Evolutionary conservation across 30 jellyfish, hydroid and myxozoan genomes (phyloP), one percentile per base, ranked within the genome.

Genomic region (Aurelia aurita): DNA sequence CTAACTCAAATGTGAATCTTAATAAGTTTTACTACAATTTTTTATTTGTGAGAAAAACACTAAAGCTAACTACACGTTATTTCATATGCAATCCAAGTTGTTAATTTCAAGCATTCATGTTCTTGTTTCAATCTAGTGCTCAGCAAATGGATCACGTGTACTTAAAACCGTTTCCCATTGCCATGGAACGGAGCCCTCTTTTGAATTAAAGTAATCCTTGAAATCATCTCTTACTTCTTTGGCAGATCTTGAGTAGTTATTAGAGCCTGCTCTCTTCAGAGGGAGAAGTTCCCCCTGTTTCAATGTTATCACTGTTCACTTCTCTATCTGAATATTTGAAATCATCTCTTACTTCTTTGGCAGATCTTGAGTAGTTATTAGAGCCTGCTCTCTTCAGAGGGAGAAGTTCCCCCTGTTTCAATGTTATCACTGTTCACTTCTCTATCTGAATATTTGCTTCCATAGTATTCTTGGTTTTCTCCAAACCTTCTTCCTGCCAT

Each of bases 101-200:
- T 5, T 35, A 35, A 35, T 35, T 35, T 35, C 47, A 35, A 35
- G 47, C 9, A 35, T 3, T 35, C 10, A 35, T 6, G 11, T 35
- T 35, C 47, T 35, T 35, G 6, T 35, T 35, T 35, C 47, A 2
- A 35, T 35, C 47, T 35, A 57, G 26, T 39, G 58, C 43, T 65
- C 74, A 66, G 63, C 91, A 66, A 80, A 80, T 43, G 72, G 75
- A 80, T 80, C 68, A 39, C 47, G 55, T 25, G 93, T 82, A 49
- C 79, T 5, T 49, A 49, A 12, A 13, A 84, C 94, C 23, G 44
- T 69, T 67, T 69, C 87, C 43, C 53, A 72, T 71, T 85, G 95
- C 83, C 89, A 73, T 55, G 89, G 72, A 43, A 85, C 89, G 25
- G 67, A 57, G 22, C 95, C 89, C 35, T 22, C 77, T 34, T 25